Conservation (phyloP, 2,888 invertebrate genomes). For the Arctia plantaginis region DNA sequence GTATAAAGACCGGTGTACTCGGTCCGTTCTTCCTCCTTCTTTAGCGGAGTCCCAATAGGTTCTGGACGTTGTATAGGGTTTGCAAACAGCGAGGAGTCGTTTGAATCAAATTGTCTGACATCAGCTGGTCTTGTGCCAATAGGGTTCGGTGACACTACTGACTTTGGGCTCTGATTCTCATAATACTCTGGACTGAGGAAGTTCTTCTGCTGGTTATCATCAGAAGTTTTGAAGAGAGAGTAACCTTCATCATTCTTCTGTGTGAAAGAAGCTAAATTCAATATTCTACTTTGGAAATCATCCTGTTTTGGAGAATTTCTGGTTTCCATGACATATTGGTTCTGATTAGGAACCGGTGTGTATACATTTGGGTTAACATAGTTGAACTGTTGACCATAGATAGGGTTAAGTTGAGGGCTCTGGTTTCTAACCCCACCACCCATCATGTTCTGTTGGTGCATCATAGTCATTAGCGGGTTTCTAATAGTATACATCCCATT, state of each 20-base stretch:
- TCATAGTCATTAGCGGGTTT: constrained; percentile 89
- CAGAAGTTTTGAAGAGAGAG: constrained; percentile 74
- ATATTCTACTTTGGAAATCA: constrained; percentile 72
- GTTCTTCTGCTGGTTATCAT: constrained; percentile 68
- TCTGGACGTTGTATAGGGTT: constrained; percentile 71
- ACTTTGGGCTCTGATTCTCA: constrained; percentile 67
- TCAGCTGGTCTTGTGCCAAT: constrained; percentile 76
- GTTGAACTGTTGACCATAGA: constrained; percentile 68
- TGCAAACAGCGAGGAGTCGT: constrained; percentile 70
- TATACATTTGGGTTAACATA: constrained; percentile 72
- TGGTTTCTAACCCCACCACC: constrained; percentile 56
- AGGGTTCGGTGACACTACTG: constrained; percentile 76
- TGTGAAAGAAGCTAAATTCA: constrained; percentile 80
- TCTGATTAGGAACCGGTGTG: constrained; percentile 50
- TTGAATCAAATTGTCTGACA: constrained; percentile 56
- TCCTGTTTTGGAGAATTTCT: constrained; percentile 61
- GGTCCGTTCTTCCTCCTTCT: constrained; percentile 44
- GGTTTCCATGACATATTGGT: constrained; percentile 54
- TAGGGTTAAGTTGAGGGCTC: constrained; percentile 58
- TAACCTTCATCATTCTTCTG: constrained; percentile 83
- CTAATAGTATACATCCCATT: constrained; percentile 94
- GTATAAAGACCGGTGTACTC: constrained; percentile 62
- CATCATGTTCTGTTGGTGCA: constrained; percentile 79
- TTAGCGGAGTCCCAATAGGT: constrained; percentile 67
- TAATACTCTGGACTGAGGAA: constrained; percentile 74